phyloP scores from a whole-genome alignment of 2,113 vertebrate species.

The Myotis brandtii region DNA sequence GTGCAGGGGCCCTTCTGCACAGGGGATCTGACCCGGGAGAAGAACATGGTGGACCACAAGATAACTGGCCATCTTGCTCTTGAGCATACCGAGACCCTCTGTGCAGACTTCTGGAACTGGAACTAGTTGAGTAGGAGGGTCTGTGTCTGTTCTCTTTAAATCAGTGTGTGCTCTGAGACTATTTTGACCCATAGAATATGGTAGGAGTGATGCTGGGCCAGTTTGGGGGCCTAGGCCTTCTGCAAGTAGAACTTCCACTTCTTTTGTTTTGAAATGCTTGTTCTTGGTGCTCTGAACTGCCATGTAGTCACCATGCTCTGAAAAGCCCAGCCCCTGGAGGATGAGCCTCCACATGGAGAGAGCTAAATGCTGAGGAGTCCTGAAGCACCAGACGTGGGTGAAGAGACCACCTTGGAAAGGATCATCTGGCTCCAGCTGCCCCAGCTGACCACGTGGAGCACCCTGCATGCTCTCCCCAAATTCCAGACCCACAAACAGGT shows the following conservation, averaged over 20 bases:
- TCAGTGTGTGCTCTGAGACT: not conserved
- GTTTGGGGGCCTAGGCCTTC: not conserved
- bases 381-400: not conserved
- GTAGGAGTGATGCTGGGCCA: not conserved
- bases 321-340: not conserved
- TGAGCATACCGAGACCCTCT: not conserved
- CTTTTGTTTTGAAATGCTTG: conserved; percentile 22
- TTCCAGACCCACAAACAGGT: not conserved
- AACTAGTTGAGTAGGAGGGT: not conserved
- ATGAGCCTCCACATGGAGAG: not conserved
- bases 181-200: not conserved
- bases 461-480: not conserved
- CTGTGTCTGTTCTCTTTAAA: not conserved
- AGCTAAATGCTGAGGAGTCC: not conserved
- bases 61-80: not conserved
- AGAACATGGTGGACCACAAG: not conserved
- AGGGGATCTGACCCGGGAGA: not conserved
- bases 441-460: not conserved
- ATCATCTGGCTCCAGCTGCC: not conserved
- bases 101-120: not conserved
- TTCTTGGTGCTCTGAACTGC: not conserved
- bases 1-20: not conserved
- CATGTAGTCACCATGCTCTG: not conserved
- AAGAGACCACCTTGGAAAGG: not conserved
- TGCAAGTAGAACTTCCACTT: not conserved